phyloP scores from a whole-genome alignment of 2,888 invertebrate genomes.

The Oeneis ivallda region DNA sequence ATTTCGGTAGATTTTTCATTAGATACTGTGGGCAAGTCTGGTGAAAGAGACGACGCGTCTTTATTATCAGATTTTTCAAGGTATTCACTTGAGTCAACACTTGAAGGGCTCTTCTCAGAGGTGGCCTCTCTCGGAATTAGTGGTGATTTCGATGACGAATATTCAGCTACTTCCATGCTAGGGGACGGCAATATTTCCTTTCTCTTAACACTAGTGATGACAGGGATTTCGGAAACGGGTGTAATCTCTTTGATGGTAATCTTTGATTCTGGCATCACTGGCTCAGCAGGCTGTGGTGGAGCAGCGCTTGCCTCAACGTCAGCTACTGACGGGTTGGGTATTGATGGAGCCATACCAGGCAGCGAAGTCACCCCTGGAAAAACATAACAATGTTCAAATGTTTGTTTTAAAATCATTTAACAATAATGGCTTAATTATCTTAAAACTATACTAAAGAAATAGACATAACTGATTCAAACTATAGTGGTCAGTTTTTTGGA shows the following conservation, averaged over 20 bases:
- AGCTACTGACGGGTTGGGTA: constrained; percentile 48
- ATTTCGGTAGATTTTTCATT: constrained; percentile 42
- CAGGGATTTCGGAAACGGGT: constrained; percentile 76
- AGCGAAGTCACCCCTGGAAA: constrained; percentile 68
- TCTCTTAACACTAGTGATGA: constrained; percentile 71
- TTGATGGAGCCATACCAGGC: constrained; percentile 53
- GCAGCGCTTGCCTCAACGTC: constrained; percentile 46
- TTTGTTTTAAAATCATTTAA: background rate
- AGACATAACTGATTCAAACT: too few species aligned
- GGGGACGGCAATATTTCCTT: constrained; percentile 72
- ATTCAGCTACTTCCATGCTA: constrained; percentile 65
- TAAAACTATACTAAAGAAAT: background rate
- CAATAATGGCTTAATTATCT: background rate
- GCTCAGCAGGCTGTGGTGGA: constrained; percentile 52
- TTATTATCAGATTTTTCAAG: constrained; percentile 55
- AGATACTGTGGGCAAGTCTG: constrained; percentile 43
- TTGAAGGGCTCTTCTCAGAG: constrained; percentile 54
- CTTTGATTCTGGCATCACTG: constrained; percentile 54
- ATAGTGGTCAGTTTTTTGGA: too few species aligned
- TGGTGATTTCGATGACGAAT: constrained; percentile 71
- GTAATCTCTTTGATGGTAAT: constrained; percentile 84
- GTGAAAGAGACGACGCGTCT: constrained; percentile 52
- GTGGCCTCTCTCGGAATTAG: constrained; percentile 71
- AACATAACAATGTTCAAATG: background rate
- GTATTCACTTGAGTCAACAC: constrained; percentile 46